Base-by-base conservation (phyloP, 2,888 invertebrate species). In the Malthinus flaveolus region DNA sequence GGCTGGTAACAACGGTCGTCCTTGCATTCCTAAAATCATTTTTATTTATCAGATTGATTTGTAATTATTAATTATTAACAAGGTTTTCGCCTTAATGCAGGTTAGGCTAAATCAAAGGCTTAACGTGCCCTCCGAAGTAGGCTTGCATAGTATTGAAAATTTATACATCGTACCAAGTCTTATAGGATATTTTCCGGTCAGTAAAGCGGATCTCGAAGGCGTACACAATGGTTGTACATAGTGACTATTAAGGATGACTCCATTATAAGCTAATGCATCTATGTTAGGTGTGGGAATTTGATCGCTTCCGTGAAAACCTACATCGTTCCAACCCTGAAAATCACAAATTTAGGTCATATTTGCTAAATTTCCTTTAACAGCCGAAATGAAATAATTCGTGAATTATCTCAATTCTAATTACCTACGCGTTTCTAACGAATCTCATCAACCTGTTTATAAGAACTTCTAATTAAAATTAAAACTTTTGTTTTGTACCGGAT, bases 261-360 rank as follows among this genome's bases (percentile, higher is more conserved):
- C 93, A 72, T 89, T 87, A 73, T 89, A 91, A 0, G 91, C 95
- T 63, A 96, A 73, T 0, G 89, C 86, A 76, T 96, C 95, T 55
- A 96, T 89, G 74, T 96, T 95, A 0, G 95, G 95, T 0, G 95
- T 96, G 42, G 89, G 84, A 68, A 94, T 93, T 79, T 95, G 91
- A 66, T 89, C 83, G 0, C 90, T 90, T 0, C 95, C 95, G 70
- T 94, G 95, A 73, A 92, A 95, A 50, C 94, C 88, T 4, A 95
- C 90, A 76, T 95, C 95, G 73, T 95, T 91, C 88, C 93, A 94
- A 7, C 96, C 95, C 95, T 95, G 78, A 42, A 74, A 74, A 49
- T 23, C 23, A 23, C 23, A 23, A 23, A 49, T 45, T 42, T 32
- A 53, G 53, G 53, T 53, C 53, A 42, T 36, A 39, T 13, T 39